Base-by-base conservation (phyloP, 2,113 vertebrate species). In the Seriola dumerili region DNA sequence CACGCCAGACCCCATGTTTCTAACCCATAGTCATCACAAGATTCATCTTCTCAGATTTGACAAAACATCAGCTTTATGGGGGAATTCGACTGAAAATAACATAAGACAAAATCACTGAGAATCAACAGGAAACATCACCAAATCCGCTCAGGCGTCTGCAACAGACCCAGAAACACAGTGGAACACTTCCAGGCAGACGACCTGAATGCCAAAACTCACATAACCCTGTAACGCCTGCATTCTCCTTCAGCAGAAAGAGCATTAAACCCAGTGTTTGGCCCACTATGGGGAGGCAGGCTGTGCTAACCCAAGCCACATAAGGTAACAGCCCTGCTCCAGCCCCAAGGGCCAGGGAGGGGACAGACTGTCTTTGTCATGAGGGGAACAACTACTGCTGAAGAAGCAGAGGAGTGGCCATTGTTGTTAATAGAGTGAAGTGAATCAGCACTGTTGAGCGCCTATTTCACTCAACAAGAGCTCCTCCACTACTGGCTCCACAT, bases 401-500 rank as follows among this genome's bases (percentile, higher is more conserved):
- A 78, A 69, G 81, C 12, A 12, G 48, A 85, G 81, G 81, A 89
- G 87, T 58, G 79, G 72, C 76, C 86, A 80, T 72, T 86, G 88
- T 77, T 86, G 83, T 88, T 90, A 88, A 93, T 86, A 70, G 80
- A 91, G 85, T 89, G 69, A 76, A 89, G 76, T 81, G 90, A 89
- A 86, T 89, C 87, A 80, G 85, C 63, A 36, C 87, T 71, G 83
- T 44, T 52, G 80, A 70, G 77, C 67, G 67, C 13, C 64, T 67
- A 73, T 1, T 58, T 83, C 76, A 61, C 63, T 82, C 81, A 77
- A 88, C 81, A 77, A 88, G 57, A 50, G 57, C 57, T 84, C 63
- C 81, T 91, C 91, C 83, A 91, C 83, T 66, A 76, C 62, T 0
- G 73, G 65, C 75, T 75, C 80, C 55, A 66, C 55, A 65, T 83